phyloP scores from a whole-genome alignment of 2,113 vertebrate genomes.

The Rhodinocichla rosea region DNA sequence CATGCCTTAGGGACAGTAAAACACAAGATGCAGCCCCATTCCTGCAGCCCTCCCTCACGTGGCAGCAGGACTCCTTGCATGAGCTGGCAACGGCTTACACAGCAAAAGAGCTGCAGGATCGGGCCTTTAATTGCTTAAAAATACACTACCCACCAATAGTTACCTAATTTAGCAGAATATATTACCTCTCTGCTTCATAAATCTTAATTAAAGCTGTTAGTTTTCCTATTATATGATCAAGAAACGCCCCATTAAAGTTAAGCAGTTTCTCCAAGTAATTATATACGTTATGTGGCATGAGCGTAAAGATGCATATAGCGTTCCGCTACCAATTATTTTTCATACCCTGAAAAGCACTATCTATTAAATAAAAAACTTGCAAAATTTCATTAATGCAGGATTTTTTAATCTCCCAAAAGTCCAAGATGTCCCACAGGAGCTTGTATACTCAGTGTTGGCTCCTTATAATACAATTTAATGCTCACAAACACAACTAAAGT shows the following conservation, averaged over 20 bases:
- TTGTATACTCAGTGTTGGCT: constrained; percentile 74
- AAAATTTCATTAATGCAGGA: constrained; percentile 88
- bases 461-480: constrained; percentile 92
- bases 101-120: constrained; percentile 6
- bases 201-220: constrained; percentile 94
- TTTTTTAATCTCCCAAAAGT: constrained; percentile 84
- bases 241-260: constrained; percentile 83
- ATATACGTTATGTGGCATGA: constrained; percentile 64
- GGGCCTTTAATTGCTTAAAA: constrained; percentile 71
- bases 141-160: constrained; percentile 76
- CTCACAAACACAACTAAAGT: constrained; percentile 84
- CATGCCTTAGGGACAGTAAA: background rate
- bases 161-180: constrained; percentile 86
- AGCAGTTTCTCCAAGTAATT: constrained; percentile 80
- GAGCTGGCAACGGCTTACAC: background rate
- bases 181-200: constrained; percentile 88
- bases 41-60: background rate
- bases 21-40: background rate
- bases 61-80: background rate
- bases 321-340: constrained; percentile 70
- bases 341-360: constrained; percentile 73
- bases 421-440: constrained; percentile 77
- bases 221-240: constrained; percentile 80
- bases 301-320: constrained; percentile 48
- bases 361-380: constrained; percentile 83